Evolutionary conservation across 2,888 invertebrate species (phyloP).

Genomic region (Ennomos erosarius): DNA sequence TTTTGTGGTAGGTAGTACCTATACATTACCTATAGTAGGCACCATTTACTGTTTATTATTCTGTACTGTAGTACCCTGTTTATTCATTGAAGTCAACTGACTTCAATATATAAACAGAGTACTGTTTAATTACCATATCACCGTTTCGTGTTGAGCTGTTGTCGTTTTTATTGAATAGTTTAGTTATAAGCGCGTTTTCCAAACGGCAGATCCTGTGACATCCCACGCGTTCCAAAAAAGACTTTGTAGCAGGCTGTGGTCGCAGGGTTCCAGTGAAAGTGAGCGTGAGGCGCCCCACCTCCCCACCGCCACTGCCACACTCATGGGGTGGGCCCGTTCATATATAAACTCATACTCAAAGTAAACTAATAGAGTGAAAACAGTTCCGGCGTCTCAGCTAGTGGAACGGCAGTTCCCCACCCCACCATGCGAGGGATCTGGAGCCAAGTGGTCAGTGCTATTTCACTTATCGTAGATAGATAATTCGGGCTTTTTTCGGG

Average conservation of each 20-base stretch:
- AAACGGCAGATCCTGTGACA: constrained; percentile 7
- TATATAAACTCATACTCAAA: constrained; percentile 69
- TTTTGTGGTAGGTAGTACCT: too few relatives aligned
- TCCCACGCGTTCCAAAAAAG: constrained; percentile 50
- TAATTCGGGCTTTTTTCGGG: neutral
- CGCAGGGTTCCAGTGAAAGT: constrained; percentile 69
- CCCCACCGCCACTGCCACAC: constrained; percentile 14
- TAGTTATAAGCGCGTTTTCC: neutral
- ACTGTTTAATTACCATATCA: neutral
- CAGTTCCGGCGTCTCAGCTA: constrained; percentile 71
- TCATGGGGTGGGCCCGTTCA: constrained; percentile 65
- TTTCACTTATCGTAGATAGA: constrained; percentile 9
- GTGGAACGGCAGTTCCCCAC: constrained; percentile 73
- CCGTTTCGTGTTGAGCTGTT: neutral
- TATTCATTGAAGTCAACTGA: constrained; percentile 33
- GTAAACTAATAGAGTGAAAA: constrained; percentile 71
- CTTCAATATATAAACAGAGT: constrained; percentile 47
- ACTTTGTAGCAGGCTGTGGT: constrained; percentile 17
- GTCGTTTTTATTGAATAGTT: constrained; percentile 2
- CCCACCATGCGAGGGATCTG: constrained; percentile 86
- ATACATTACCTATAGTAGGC: too few relatives aligned
- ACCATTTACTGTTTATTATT: too few relatives aligned
- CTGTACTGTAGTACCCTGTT: too few relatives aligned
- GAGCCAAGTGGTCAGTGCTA: constrained; percentile 86
- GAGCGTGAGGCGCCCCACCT: constrained; percentile 61